phyloP scores from a whole-genome alignment of 2,888 invertebrate species.

The Amphipyra tragopoginis region DNA sequence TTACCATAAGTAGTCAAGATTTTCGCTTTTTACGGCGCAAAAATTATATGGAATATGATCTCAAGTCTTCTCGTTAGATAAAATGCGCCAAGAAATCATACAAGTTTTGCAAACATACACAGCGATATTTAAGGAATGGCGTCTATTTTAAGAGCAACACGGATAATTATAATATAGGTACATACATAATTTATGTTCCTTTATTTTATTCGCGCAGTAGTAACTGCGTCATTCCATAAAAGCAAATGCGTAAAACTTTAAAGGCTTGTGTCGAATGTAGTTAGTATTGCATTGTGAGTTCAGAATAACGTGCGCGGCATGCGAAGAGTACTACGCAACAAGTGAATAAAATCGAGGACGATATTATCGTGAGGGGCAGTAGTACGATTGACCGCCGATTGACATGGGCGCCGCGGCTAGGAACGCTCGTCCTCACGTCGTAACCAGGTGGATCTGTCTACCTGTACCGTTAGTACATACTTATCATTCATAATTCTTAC shows the following conservation, averaged over 20 bases:
- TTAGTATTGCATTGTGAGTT: conserved; percentile 79
- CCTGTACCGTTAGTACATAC: conserved; percentile 82
- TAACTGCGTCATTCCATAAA: conserved; percentile 70
- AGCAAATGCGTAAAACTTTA: conserved; percentile 73
- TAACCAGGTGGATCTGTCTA: conserved; percentile 86
- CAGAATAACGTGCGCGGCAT: conserved; percentile 79
- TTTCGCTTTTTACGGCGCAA: too few species aligned
- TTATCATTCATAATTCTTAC: conserved; percentile 49
- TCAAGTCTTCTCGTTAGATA: too few species aligned
- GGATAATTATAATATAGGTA: conserved; percentile 21
- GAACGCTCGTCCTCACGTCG: conserved; percentile 87
- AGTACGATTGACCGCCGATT: conserved; percentile 76
- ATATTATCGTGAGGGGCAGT: conserved; percentile 77
- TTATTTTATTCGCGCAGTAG: conserved; percentile 54
- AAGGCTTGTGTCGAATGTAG: conserved; percentile 74
- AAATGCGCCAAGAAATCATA: too few species aligned
- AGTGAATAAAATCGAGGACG: conserved; percentile 84
- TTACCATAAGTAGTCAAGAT: too few species aligned
- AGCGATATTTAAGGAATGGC: neutral
- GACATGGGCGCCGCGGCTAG: conserved; percentile 87
- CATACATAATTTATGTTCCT: conserved; percentile 37
- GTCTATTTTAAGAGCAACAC: conserved; percentile 41
- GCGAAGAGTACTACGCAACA: conserved; percentile 79
- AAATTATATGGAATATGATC: too few species aligned
- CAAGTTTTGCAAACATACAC: too few species aligned